Evolutionary conservation across 1,140 invertebrate species (phyloP), one percentile per base, ranked within the genome.

Genomic region (Druon quercuslanigerum): DNA sequence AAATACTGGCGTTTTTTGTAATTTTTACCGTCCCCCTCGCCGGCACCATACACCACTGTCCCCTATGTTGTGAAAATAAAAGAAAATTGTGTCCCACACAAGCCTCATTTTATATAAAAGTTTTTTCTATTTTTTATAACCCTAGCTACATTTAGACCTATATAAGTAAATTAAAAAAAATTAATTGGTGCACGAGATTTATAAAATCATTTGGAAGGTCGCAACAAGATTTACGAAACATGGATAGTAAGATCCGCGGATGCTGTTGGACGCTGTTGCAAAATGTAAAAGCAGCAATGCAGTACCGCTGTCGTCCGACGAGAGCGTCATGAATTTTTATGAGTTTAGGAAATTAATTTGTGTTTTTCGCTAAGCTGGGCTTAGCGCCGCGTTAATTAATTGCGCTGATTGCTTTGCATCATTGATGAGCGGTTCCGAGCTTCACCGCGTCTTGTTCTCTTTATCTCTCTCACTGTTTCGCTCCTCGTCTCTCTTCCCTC

Each of bases 281-380:
- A 66, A 66, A 66, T 33, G 20, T 66, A 40, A 66, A 40, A 66
- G 60, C 60, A 40, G 25, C 60, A 25, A 33, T 66, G 57, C 57
- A 66, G 40, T n/a, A 20, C 52, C 20, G 54, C 51, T 72, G 75
- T 66, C 66, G 71, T 56, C 74, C 76, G 71, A 75, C 73, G 75
- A 84, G 78, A 80, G 77, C 56, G 70, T 77, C 86, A 87, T 90
- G 82, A 90, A 90, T 90, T 91, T 90, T 90, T 87, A 91, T 88
- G 86, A 90, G 89, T 86, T 90, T 88, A 90, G 90, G 88, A 91
- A 91, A 91, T 91, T 91, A 91, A 91, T 90, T 90, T 90, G 87
- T 88, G 88, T 88, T 89, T 90, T 91, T 90, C 87, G 87, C 85
- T 90, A 90, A 91, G 86, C 89, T 78, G 78, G 82, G 90, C 86